Evolutionary conservation across 1,140 invertebrate genomes (phyloP), one percentile per base, ranked within the genome.

Genomic region (Leptinotarsa defecta): DNA sequence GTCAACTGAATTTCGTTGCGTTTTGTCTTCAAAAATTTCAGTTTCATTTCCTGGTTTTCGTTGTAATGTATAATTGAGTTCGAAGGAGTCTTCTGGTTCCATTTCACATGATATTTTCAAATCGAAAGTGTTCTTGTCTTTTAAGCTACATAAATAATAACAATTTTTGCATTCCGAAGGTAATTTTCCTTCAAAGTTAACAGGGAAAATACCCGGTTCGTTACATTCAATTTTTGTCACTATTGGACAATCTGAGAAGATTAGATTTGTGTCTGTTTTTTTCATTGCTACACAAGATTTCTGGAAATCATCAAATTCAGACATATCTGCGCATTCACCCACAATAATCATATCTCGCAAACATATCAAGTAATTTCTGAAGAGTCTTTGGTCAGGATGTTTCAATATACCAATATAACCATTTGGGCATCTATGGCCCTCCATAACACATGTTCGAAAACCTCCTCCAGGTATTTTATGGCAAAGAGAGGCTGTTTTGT

Each of bases 321-420:
- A 13, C 24, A 34, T 22, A 13, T n/a, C 20, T 13, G 27, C 24
- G 27, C 74, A 75, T 64, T 65, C 61, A 4, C 48, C 68, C 27
- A 75, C 68, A 19, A 75, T 52, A 6, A 71, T 62, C 48, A 24
- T 62, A 19, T 71, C 13, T 15, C 13, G 4, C 48, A 69, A n/a
- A 34, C 76, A 77, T 43, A 77, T 49, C 48, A 77, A 19, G 34
- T 77, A 77, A 49, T 62, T 48, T 20, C 70, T 68, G n/a, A 61
- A 74, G 13, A 68, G 43, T 2, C 22, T 65, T 5, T 48, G 15
- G 49, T 77, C 64, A 13, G 76, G 76, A 71, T 74, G 72, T 34
- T 43, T 22, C 13, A 67, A 22, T 6, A 67, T 64, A 24, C 71
- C 75, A 19, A 13, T 68, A 8, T 64, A 8, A 22, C 49, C 52